Conservation (phyloP, 2,113 vertebrate species). For the Rutilus rutilus region DNA sequence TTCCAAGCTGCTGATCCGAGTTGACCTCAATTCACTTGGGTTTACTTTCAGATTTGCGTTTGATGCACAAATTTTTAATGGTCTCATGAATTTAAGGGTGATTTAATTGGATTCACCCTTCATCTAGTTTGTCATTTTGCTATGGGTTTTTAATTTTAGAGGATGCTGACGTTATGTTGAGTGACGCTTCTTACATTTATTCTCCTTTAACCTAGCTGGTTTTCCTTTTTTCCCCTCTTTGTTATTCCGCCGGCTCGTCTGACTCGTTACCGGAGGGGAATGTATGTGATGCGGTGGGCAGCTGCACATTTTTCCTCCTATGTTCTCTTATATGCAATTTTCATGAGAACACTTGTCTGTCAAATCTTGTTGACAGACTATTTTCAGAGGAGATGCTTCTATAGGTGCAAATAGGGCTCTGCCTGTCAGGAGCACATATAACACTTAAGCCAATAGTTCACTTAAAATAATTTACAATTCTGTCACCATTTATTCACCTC, state of each 20-base stretch:
- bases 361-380: background rate
- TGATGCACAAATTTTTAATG: background rate
- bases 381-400: background rate
- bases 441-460: background rate
- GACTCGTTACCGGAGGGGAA: background rate
- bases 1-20: background rate
- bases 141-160: background rate
- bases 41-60: conserved; percentile 17
- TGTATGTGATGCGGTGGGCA: background rate
- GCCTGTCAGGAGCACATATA: background rate
- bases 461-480: background rate
- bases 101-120: conserved; percentile 2
- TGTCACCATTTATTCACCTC: background rate
- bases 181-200: background rate
- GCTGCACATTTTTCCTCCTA: background rate
- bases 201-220: background rate
- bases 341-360: conserved; percentile 1
- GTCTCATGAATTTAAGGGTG: background rate
- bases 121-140: background rate
- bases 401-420: background rate
- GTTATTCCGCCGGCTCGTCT: background rate
- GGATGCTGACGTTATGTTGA: background rate
- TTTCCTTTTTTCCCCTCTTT: background rate
- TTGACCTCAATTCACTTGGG: conserved; percentile 2
- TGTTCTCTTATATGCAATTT: conserved; percentile 11